Percentiles rank a stretch among this genome's conserved stretches.
These are phyloP conservation scores for Drosophila sp. DNA, from an alignment of 1,140 invertebrate species.

Conservation along the genomic window DNA sequence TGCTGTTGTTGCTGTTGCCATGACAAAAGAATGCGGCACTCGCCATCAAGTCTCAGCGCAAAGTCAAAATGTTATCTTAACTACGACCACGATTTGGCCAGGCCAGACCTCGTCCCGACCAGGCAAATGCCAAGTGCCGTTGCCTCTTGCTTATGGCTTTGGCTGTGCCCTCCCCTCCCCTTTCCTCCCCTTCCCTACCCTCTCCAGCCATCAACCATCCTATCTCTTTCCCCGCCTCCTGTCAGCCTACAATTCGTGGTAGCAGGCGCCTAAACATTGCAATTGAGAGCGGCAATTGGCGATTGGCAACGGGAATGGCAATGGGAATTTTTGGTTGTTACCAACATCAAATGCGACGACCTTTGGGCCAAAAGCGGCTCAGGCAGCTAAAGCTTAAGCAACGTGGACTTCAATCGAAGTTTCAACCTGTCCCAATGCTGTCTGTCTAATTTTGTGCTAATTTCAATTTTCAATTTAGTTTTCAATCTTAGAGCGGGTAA, in stretches of 20 bases:
- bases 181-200: neutral
- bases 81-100: conserved; percentile 78
- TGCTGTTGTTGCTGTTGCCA: conserved; percentile 60
- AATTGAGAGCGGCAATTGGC: conserved; percentile 59
- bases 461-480: conserved; percentile 73
- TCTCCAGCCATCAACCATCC: no score
- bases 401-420: conserved; percentile 32
- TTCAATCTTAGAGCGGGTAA: conserved; percentile 52
- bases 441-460: conserved; percentile 74
- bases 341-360: conserved; percentile 50
- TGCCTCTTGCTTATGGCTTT: conserved; percentile 52
- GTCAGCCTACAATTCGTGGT: conserved; percentile 52
- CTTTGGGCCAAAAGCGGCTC: conserved; percentile 58
- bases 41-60: conserved; percentile 76
- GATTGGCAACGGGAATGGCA: conserved; percentile 40
- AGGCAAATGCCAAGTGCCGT: conserved; percentile 76
- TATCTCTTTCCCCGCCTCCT: no score
- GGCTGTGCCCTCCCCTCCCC: conserved; percentile 1
- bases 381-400: conserved; percentile 8
- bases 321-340: conserved; percentile 12
- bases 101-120: conserved; percentile 18
- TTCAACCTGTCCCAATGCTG: conserved; percentile 58
- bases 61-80: conserved; percentile 82
- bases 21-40: conserved; percentile 81
- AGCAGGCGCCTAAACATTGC: conserved; percentile 62